Base-by-base conservation (phyloP, 1,140 invertebrate species). In the Drosophila equinoxialis region DNA sequence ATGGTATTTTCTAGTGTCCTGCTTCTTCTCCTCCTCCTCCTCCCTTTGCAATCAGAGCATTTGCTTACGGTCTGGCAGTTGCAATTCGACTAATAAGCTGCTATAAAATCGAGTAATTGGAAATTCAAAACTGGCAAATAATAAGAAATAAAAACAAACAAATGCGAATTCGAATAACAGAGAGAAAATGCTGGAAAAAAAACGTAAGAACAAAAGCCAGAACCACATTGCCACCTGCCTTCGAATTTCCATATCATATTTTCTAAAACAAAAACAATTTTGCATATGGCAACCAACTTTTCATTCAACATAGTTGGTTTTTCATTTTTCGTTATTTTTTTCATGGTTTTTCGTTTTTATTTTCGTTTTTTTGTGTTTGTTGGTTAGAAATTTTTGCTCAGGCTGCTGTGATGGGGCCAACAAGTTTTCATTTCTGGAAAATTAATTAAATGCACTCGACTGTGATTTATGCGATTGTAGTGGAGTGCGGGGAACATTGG, bases 361-460 rank as follows among this genome's bases (percentile, higher is more conserved):
- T 17, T 17, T 17, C n/a, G 11, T 75, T 75, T 74, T 68, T 30
- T 30, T 30, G 5, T 30, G 30, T 30, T 6, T 30, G 30, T 30
- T 30, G 20, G 42, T 65, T 77, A 71, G 39, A 48, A 14, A 17
- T 54, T 63, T 69, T 63, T 55, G 35, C 41, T 26, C 26, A 42
- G 26, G 14, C 17, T 33, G 10, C 17, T 41, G 30, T 37, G 33
- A 20, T 41, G 17, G 59, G 41, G 41, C 37, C 60, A 62, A 62
- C 60, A 66, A 55, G 54, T 77, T 63, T 62, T 71, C 65, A 74
- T 71, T 65, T 74, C 76, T 61, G 62, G 30, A 65, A 79, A 79
- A 79, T 79, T 79, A 79, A 79, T 79, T 79, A 79, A 79, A 79
- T 78, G 75, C 77, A 79, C 70, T 79, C 77, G 75, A 69, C 77